These are phyloP conservation scores for Hystrix brachyura DNA, from an alignment of 2,113 vertebrate species.

Conservation along the genomic window DNA sequence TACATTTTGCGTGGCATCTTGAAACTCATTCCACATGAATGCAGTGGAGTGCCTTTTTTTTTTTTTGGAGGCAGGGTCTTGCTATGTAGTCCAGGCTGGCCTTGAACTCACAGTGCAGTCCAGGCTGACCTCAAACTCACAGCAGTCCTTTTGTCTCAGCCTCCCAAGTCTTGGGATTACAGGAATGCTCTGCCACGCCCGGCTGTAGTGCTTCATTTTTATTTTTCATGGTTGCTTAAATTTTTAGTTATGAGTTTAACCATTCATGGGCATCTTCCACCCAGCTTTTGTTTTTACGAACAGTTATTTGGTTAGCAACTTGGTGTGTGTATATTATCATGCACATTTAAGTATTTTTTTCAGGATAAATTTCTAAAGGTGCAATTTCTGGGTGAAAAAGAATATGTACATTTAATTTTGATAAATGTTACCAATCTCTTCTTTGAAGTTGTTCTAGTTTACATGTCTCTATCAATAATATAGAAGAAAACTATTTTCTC, in stretches of 20 bases:
- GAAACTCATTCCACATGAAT: not conserved
- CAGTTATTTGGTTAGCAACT: not conserved
- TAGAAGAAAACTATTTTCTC: not conserved
- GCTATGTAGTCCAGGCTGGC: too few relatives aligned
- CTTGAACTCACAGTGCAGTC: too few relatives aligned
- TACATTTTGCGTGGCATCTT: constrained; percentile 1
- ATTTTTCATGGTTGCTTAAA: not conserved
- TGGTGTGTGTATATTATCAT: not conserved
- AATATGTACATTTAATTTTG: not conserved
- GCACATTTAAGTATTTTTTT: not conserved
- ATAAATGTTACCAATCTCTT: not conserved
- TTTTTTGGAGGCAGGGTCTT: not conserved
- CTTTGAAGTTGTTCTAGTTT: not conserved
- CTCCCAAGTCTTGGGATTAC: too few relatives aligned
- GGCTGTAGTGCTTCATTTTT: not conserved
- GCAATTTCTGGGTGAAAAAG: not conserved
- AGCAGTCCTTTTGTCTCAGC: too few relatives aligned
- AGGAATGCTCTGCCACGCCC: too few relatives aligned
- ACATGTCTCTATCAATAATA: not conserved
- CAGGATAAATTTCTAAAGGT: not conserved
- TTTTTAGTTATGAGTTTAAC: constrained; percentile 4
- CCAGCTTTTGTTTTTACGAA: not conserved
- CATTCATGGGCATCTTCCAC: not conserved
- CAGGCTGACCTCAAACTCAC: too few relatives aligned
- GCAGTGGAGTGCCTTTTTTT: not conserved